Conservation (phyloP, 1,140 invertebrate species). For the Chlorops oryzae region DNA sequence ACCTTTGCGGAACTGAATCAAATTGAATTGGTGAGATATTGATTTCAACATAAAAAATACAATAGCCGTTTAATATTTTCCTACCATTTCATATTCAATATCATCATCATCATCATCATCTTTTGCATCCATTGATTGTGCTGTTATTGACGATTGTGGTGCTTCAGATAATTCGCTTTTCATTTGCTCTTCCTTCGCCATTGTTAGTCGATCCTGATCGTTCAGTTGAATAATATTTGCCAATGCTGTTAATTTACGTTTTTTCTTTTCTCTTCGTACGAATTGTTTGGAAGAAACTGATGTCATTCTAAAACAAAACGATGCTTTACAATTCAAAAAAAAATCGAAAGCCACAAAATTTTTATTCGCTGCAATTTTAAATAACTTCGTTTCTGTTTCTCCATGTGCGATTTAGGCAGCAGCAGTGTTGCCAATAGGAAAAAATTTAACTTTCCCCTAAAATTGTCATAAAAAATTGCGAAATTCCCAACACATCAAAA, state of each 20-base stretch:
- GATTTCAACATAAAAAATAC: background rate
- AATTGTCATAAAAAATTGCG: too few species aligned
- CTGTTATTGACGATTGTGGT: background rate
- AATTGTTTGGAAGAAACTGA: conserved; percentile 47
- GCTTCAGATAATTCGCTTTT: background rate
- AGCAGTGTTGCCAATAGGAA: too few species aligned
- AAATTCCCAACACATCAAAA: too few species aligned
- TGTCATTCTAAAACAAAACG: too few species aligned
- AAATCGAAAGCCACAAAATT: too few species aligned
- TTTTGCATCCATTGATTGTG: background rate
- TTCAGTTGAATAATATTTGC: conserved; percentile 57
- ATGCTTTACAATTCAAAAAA: too few species aligned
- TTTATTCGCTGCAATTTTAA: too few species aligned
- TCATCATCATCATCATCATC: conserved; percentile 13
- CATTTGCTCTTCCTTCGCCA: conserved; percentile 20
- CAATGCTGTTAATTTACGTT: conserved; percentile 58
- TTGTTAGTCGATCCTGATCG: conserved; percentile 51
- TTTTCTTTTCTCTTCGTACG: conserved; percentile 56
- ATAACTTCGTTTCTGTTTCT: too few species aligned
- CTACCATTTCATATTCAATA: conserved; percentile 29
- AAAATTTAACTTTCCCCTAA: too few species aligned
- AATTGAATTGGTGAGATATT: background rate
- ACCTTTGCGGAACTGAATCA: conserved; percentile 1
- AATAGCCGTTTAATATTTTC: conserved; percentile 1
- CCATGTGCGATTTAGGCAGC: too few species aligned